Percentiles rank a stretch among this genome's conserved stretches.
These are phyloP conservation scores for Theonella swinhoei DNA, from an alignment of 37 sponge, comb jelly and placozoan genomes.

Conservation along the genomic window DNA sequence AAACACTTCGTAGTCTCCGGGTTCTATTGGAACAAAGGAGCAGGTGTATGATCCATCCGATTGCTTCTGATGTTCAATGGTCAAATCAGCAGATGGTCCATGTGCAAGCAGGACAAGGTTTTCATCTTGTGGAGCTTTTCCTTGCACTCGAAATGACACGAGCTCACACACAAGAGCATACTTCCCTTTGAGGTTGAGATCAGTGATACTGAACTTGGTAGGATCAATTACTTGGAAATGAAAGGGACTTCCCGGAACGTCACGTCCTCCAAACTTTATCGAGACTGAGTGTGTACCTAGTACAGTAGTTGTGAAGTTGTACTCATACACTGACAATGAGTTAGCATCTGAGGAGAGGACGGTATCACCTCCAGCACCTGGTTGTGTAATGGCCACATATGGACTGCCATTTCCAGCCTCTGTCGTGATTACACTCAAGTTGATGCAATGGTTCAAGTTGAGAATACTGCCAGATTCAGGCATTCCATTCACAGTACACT, in stretches of 20 bases:
- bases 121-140: constrained; percentile 42
- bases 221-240: constrained; percentile 52
- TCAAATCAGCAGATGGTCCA: constrained; percentile 78
- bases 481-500: constrained; percentile 53
- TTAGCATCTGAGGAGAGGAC: background rate
- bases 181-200: constrained; percentile 34
- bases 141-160: constrained; percentile 55
- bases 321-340: constrained; percentile 4
- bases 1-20: constrained; percentile 77
- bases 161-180: constrained; percentile 64
- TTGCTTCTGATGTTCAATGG: constrained; percentile 19
- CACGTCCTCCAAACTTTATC: constrained; percentile 29
- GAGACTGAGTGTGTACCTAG: constrained; percentile 26
- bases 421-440: constrained; percentile 47
- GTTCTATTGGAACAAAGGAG: constrained; percentile 71
- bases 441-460: constrained; percentile 24
- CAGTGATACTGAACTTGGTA: constrained; percentile 38
- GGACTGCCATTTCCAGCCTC: constrained; percentile 49
- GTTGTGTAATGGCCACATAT: constrained; percentile 15
- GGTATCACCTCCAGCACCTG: background rate
- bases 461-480: constrained; percentile 18
- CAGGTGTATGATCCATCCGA: constrained; percentile 22
- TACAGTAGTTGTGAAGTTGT: constrained; percentile 20
- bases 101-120: constrained; percentile 48
- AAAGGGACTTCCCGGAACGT: constrained; percentile 63